These are phyloP conservation scores for Aphaenogaster ashmeadi DNA, from an alignment of 1,140 invertebrate species.

Conservation along the genomic window DNA sequence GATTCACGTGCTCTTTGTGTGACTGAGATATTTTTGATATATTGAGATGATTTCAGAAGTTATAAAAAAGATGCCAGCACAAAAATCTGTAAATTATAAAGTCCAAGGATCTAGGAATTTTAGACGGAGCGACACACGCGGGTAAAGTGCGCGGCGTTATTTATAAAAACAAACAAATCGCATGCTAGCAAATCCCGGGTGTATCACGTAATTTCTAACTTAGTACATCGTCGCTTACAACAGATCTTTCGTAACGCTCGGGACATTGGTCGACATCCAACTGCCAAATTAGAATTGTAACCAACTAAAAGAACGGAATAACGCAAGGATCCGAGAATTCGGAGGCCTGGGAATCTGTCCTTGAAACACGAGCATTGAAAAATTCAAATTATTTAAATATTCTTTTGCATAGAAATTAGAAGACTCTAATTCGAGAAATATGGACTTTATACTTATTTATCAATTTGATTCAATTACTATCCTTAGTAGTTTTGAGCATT, in stretches of 20 bases:
- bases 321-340: constrained; percentile 1
- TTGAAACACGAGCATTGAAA: neutral
- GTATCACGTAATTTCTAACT: constrained; percentile 75
- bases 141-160: constrained; percentile 37
- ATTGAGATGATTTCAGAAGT: neutral
- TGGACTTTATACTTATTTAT: constrained; percentile 17
- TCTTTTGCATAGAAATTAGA: neutral
- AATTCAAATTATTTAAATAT: neutral
- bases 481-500: neutral
- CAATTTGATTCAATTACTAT: constrained; percentile 15
- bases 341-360: neutral
- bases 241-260: constrained; percentile 67
- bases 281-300: constrained; percentile 74
- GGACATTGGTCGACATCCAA: constrained; percentile 72
- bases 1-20: neutral
- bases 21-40: neutral
- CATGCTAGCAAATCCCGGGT: constrained; percentile 60
- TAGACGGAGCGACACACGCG: constrained; percentile 19
- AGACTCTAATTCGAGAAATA: neutral
- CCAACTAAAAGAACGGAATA: constrained; percentile 30
- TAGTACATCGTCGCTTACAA: constrained; percentile 62
- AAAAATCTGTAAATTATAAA: constrained; percentile 1
- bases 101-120: constrained; percentile 29
- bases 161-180: constrained; percentile 63
- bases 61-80: neutral